Conservation (phyloP, 2,888 invertebrate species). For the Leucophora obtusa region DNA sequence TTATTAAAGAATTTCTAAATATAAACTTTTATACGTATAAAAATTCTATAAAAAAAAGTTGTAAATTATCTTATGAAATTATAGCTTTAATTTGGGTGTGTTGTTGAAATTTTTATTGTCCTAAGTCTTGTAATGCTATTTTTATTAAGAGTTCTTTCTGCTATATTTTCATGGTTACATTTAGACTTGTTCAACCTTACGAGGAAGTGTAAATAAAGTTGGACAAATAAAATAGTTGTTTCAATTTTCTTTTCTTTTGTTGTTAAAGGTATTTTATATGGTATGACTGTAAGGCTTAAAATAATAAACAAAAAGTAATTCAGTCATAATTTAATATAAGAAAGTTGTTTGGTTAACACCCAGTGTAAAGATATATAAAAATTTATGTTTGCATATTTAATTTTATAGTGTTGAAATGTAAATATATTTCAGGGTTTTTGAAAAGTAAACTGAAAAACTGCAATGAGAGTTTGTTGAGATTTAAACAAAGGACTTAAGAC, state of each 20-base stretch:
- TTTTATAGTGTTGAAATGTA: neutral
- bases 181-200: conserved; percentile 7
- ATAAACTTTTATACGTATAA: neutral
- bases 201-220: conserved; percentile 57
- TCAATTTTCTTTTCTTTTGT: neutral
- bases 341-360: conserved; percentile 58
- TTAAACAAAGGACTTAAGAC: neutral
- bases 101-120: conserved; percentile 61
- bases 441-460: neutral
- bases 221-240: conserved; percentile 34
- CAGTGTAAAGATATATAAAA: conserved; percentile 16
- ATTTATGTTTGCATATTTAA: neutral
- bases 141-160: conserved; percentile 51
- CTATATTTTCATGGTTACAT: conserved; percentile 13
- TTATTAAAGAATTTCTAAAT: conserved; percentile 8
- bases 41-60: conserved; percentile 9
- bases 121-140: conserved; percentile 44
- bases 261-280: neutral
- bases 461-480: neutral
- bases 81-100: conserved; percentile 53
- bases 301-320: neutral
- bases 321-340: conserved; percentile 35
- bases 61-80: conserved; percentile 48
- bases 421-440: neutral
- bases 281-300: conserved; percentile 20